Evolutionary conservation across 2,113 vertebrate genomes (phyloP).

Genomic region (Oncorhynchus tshawytscha): DNA sequence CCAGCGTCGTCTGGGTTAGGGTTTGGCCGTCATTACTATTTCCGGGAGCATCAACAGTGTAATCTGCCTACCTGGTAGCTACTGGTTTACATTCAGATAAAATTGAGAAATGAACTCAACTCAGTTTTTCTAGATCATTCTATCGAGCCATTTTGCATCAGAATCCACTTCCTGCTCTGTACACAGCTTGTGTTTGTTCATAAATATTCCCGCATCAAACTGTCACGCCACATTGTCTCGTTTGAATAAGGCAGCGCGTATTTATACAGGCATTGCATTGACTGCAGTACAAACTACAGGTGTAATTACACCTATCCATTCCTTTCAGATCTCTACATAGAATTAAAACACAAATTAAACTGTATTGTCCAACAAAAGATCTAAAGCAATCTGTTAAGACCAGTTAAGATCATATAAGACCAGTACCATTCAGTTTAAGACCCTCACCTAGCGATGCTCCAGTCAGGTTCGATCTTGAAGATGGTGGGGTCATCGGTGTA

Average conservation of each 20-base stretch:
- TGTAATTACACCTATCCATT: constrained; percentile 10
- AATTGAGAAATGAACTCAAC: constrained; percentile 5
- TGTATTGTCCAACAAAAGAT: no score
- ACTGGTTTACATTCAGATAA: no score
- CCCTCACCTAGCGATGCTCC: constrained; percentile 93
- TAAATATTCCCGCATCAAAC: constrained; percentile 51
- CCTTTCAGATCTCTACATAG: no score
- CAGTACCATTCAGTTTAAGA: neutral
- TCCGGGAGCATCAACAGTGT: neutral
- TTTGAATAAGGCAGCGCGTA: constrained; percentile 66
- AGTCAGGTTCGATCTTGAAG: constrained; percentile 91
- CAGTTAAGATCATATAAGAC: no score
- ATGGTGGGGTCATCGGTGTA: constrained; percentile 96
- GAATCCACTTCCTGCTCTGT: constrained; percentile 34
- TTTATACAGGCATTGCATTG: constrained; percentile 40
- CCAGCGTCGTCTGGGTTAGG: no score
- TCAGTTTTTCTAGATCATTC: constrained; percentile 63
- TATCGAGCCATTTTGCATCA: constrained; percentile 58
- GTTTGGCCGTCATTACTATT: no score
- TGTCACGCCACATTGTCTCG: constrained; percentile 40
- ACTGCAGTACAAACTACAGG: constrained; percentile 54
- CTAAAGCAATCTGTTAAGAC: no score
- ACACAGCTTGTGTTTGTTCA: constrained; percentile 60
- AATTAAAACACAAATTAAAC: no score
- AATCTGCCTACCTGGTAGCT: constrained; percentile 17